Percentiles rank a stretch among this genome's conserved stretches.
phyloP scores from a whole-genome alignment of 2,797 vertebrate species.

The Falco columbarius region DNA sequence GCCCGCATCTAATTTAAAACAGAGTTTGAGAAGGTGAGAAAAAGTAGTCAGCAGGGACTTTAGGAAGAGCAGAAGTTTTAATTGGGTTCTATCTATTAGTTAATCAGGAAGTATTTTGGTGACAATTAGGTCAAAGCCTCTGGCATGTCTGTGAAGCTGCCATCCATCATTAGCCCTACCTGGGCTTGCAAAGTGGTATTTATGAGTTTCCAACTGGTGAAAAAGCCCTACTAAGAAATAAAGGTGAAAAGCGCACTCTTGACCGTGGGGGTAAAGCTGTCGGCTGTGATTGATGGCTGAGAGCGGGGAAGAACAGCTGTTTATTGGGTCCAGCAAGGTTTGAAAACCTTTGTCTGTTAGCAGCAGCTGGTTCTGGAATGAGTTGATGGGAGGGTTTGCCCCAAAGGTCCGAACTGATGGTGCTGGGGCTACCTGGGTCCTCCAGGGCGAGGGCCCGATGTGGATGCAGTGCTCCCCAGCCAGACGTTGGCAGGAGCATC shows the following conservation, averaged over 20 bases:
- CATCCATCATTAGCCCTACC: conserved; percentile 62
- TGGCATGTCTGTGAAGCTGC: conserved; percentile 41
- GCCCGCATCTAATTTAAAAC: not conserved
- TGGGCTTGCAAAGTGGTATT: conserved; percentile 53
- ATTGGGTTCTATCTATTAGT: conserved; percentile 59
- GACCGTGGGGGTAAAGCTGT: conserved; percentile 49
- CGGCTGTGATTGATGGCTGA: conserved; percentile 40
- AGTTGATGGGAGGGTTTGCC: rapidly evolving
- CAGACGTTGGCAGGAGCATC: not conserved
- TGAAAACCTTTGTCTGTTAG: not conserved
- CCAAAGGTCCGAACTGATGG: not conserved
- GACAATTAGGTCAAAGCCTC: conserved; percentile 66
- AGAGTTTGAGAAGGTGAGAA: not conserved
- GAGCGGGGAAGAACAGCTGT: conserved; percentile 28
- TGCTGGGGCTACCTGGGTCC: rapidly evolving
- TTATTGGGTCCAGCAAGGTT: conserved; percentile 1
- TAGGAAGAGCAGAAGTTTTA: conserved; percentile 23
- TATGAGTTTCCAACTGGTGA: conserved; percentile 16
- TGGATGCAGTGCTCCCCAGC: rapidly evolving
- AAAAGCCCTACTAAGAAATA: conserved; percentile 52
- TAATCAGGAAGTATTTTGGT: conserved; percentile 59
- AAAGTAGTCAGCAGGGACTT: not conserved
- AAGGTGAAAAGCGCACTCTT: conserved; percentile 39
- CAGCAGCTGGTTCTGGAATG: not conserved
- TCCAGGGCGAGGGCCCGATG: rapidly evolving